Evolutionary conservation across 2,888 invertebrate species (phyloP).

Genomic region (Eremobia ochroleuca): DNA sequence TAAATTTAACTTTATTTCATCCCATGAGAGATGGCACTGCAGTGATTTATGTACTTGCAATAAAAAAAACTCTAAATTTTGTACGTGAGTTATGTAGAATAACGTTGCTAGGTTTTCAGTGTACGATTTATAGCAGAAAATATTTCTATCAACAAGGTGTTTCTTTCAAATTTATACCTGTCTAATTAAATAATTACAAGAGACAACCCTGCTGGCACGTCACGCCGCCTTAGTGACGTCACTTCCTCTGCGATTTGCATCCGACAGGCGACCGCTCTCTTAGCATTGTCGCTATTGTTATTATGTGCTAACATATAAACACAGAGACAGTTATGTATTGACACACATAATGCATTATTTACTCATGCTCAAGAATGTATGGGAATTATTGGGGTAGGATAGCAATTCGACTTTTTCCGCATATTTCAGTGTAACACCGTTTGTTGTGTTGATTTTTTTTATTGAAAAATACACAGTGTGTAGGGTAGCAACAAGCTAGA

Average conservation of each 20-base stretch:
- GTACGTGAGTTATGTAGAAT: too few species aligned
- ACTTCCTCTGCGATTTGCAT: slow-evolving; percentile 62
- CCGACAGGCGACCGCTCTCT: slow-evolving; percentile 49
- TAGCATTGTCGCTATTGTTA: slow-evolving; percentile 39
- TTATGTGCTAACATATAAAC: slow-evolving; percentile 42
- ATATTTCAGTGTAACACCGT: not conserved
- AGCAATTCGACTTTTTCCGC: not conserved
- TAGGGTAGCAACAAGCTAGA: not conserved
- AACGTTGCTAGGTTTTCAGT: not conserved
- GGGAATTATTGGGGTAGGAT: not conserved
- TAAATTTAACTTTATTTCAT: too few species aligned
- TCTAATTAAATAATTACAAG: not conserved
- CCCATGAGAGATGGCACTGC: too few species aligned
- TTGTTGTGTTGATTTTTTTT: not conserved
- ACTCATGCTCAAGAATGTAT: slow-evolving; percentile 7
- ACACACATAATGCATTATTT: slow-evolving; percentile 35
- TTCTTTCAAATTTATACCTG: not conserved
- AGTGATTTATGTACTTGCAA: too few species aligned
- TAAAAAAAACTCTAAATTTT: too few species aligned
- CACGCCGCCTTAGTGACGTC: slow-evolving; percentile 44
- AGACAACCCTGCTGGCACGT: slow-evolving; percentile 53
- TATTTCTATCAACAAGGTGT: not conserved
- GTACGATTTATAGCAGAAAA: not conserved
- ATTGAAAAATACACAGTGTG: not conserved
- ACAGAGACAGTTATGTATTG: slow-evolving; percentile 43